These are phyloP conservation scores for Crax fasciolata DNA, from an alignment of 2,797 vertebrate genomes.

Conservation along the genomic window DNA sequence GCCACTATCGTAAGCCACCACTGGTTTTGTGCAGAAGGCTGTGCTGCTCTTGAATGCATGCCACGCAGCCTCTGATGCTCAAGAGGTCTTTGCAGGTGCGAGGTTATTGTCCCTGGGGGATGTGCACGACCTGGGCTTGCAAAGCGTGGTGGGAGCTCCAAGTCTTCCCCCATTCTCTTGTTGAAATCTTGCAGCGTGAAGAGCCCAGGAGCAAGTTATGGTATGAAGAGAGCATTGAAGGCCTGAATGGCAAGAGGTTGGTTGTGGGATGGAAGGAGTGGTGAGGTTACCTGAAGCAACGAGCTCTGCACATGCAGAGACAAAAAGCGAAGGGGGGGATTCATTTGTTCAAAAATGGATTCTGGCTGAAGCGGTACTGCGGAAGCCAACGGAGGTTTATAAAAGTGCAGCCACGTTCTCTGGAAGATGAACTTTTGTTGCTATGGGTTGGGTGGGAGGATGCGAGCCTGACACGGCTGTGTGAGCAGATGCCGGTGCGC, in stretches of 20 bases:
- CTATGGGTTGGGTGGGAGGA: neutral
- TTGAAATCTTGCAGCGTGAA: neutral
- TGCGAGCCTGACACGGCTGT: too few relatives aligned
- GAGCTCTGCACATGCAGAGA: neutral
- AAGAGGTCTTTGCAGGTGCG: neutral
- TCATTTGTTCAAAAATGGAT: neutral
- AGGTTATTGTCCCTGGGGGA: neutral
- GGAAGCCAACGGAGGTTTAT: neutral
- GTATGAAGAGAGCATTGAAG: neutral
- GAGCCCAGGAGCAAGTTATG: neutral
- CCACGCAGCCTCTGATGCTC: neutral
- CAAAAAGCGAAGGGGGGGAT: neutral
- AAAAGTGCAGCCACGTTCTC: neutral
- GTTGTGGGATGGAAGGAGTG: neutral
- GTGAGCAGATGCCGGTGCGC: too few relatives aligned
- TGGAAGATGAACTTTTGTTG: neutral
- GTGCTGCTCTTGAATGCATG: neutral
- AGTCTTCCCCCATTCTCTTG: neutral
- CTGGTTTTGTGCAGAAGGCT: neutral
- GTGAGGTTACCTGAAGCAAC: neutral
- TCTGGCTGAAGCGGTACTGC: neutral
- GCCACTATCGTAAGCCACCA: rapidly evolving
- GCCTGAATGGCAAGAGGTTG: neutral
- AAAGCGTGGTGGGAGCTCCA: neutral
- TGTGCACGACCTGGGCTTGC: neutral